Base-by-base conservation (phyloP, 1,140 invertebrate species). In the Drosophila kohkoa region DNA sequence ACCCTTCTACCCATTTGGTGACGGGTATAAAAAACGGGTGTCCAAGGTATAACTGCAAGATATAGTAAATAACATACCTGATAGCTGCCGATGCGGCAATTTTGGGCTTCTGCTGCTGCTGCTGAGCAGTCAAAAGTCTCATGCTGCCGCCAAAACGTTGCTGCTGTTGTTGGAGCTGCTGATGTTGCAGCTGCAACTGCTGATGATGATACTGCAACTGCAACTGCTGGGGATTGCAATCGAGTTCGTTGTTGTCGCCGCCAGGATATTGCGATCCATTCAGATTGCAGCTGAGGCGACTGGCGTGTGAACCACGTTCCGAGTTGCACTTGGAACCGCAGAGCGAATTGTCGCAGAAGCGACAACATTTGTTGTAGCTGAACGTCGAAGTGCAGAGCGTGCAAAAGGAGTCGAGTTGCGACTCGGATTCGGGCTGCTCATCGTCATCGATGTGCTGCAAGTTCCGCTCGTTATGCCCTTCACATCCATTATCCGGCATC, bases 331-430 rank as follows among this genome's bases (percentile, higher is more conserved):
- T 92, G 49, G 91, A 92, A 54, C 88, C 85, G 59, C 91, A 92
- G 0, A 79, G 62, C 0, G 91, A 92, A 32, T 91, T 89, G 11
- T 91, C 91, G 76, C 91, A 91, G 54, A 68, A 91, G 54, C 91
- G 82, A 16, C 85, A 90, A 55, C 91, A 92, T 54, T 92, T 90
- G 25, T 87, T 92, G 58, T 92, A 92, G 74, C 91, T 92, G 57
- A 92, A 92, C 11, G 90, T 91, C 7, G 91, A 92, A 10, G 91
- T 92, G 79, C 91, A 92, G 1, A 92, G 64, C 0, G 91, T 92
- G 63, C 91, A 92, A 49, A 92, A 92, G 10, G 91, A 92, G 81
- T 92, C 90, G 32, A 92, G 69, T 51, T 80, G 81, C 6, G 73
- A 87, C 35, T 81, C 82, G 41, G 73, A 87, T 41, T 81, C 82